Evolutionary conservation across 1,140 invertebrate species (phyloP).

Genomic region (Carcinoscorpius rotundicauda): DNA sequence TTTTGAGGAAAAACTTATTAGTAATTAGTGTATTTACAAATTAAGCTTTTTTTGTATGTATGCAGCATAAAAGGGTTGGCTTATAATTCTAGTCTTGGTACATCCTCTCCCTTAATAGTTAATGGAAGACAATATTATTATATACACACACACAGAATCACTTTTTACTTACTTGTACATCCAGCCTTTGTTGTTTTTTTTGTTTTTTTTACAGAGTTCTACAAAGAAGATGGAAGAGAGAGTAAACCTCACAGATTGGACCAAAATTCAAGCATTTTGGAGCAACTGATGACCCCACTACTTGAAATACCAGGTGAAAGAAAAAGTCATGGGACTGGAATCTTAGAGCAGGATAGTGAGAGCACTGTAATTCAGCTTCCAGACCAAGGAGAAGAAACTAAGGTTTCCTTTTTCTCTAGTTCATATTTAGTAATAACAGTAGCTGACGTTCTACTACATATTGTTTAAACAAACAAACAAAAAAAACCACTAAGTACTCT

Average conservation of each 20-base stretch:
- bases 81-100: too few relatives aligned
- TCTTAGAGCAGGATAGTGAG: slow-evolving; percentile 30
- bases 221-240: slow-evolving; percentile 27
- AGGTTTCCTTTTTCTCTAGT: slow-evolving; percentile 9
- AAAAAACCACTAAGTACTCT: background rate
- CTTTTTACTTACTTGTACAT: too few relatives aligned
- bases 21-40: too few relatives aligned
- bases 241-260: slow-evolving; percentile 31
- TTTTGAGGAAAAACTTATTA: too few relatives aligned
- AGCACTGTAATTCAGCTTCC: slow-evolving; percentile 28
- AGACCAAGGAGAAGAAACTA: slow-evolving; percentile 31
- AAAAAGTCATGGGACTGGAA: slow-evolving; percentile 25
- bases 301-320: slow-evolving; percentile 26
- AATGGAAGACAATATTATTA: too few relatives aligned
- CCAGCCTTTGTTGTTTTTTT: too few relatives aligned
- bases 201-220: too few relatives aligned
- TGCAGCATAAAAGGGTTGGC: too few relatives aligned
- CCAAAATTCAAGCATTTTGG: slow-evolving; percentile 34
- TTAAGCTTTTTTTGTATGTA: too few relatives aligned
- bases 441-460: background rate
- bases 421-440: background rate
- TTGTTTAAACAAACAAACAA: background rate
- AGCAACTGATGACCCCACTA: slow-evolving; percentile 37
- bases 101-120: too few relatives aligned
- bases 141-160: too few relatives aligned